Conservation (phyloP, 1,140 invertebrate species). For the Halesus radiatus region DNA sequence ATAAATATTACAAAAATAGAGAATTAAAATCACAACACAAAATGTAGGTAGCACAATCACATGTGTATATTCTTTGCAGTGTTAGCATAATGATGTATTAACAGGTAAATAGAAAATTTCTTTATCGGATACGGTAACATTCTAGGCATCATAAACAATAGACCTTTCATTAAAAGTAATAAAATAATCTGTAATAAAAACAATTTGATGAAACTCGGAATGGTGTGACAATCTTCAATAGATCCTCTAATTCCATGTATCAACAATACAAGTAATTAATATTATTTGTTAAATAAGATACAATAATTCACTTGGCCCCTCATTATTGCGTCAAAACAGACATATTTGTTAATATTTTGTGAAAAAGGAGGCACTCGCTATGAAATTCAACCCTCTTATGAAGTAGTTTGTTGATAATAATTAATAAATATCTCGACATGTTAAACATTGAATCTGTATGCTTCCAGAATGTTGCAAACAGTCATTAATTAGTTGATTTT, state of each 20-base stretch:
- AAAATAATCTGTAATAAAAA: conserved; percentile 17
- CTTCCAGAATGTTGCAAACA: neutral
- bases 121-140: conserved; percentile 37
- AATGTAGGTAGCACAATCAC: conserved; percentile 35
- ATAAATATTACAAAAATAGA: conserved; percentile 35
- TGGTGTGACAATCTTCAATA: neutral
- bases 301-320: conserved; percentile 21
- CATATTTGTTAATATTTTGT: conserved; percentile 5
- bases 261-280: neutral
- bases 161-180: conserved; percentile 1
- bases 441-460: neutral
- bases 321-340: neutral
- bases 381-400: conserved; percentile 36
- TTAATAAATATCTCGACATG: conserved; percentile 18
- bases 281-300: conserved; percentile 2
- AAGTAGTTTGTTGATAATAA: neutral
- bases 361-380: neutral
- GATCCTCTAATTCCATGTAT: conserved; percentile 9
- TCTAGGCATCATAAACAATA: conserved; percentile 8
- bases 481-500: conserved; percentile 1
- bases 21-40: conserved; percentile 32
- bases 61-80: neutral
- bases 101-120: conserved; percentile 30
- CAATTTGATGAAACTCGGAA: conserved; percentile 31
- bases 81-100: neutral